These are phyloP conservation scores for Neosilurus mollespiculum DNA, from an alignment of 2,797 vertebrate species.

Conservation along the genomic window DNA sequence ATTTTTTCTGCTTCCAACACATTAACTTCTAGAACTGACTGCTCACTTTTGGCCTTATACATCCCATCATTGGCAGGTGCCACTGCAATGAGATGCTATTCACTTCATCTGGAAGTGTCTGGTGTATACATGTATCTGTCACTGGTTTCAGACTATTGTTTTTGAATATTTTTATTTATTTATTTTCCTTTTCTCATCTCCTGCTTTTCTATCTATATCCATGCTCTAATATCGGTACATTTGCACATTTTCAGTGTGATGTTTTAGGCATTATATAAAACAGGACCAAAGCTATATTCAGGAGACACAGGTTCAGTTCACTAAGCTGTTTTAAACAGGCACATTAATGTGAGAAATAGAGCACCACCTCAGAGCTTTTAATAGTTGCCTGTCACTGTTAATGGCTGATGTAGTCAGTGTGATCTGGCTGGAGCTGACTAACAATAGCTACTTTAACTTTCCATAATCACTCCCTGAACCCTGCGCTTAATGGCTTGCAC, in stretches of 20 bases:
- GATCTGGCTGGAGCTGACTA: conserved; percentile 7
- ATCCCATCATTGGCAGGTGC: no score
- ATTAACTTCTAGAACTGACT: no score
- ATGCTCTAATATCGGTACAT: no score
- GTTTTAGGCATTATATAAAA: conserved; percentile 3
- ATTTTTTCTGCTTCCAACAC: no score
- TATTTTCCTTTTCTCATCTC: background rate
- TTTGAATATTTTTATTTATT: no score
- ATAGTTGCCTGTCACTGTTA: conserved; percentile 37
- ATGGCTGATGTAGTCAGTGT: conserved; percentile 39
- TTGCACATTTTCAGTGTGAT: background rate
- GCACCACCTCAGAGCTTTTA: background rate
- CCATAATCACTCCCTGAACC: conserved; percentile 28
- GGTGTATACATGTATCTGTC: no score
- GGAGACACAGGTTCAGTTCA: background rate
- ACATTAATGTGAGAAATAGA: conserved; percentile 34
- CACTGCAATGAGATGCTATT: no score
- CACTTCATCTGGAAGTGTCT: no score
- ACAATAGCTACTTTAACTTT: conserved; percentile 37
- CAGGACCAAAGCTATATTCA: background rate
- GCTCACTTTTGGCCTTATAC: no score
- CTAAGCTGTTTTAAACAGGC: conserved; percentile 25
- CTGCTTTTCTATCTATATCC: background rate
- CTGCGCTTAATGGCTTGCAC: conserved; percentile 33
- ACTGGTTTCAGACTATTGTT: no score